Evolutionary conservation across 1,140 invertebrate genomes (phyloP).

Genomic region (Caenorhabditis brenneri): DNA sequence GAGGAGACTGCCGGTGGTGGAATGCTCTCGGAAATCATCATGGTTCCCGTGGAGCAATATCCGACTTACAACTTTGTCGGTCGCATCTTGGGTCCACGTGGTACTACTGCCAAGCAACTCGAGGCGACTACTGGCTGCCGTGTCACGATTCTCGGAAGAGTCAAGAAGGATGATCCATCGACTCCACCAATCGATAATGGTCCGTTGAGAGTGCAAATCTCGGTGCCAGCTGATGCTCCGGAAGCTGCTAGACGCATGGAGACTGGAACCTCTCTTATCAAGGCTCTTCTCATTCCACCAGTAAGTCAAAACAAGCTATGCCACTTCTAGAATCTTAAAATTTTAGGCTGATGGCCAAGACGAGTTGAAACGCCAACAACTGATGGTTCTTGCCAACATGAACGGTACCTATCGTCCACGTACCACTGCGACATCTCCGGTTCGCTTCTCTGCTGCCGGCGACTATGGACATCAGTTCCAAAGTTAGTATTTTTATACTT

Average conservation of each 20-base stretch:
- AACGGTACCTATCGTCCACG: constrained; percentile 88
- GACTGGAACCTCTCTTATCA: not conserved
- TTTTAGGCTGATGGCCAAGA: constrained; percentile 83
- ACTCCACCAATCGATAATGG: not conserved
- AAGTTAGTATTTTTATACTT: not conserved
- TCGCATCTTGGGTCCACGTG: constrained; percentile 94
- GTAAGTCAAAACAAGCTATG: constrained; percentile 72
- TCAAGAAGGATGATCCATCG: not conserved
- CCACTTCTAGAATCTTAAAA: not conserved
- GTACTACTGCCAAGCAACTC: constrained; percentile 99
- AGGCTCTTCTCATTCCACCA: not conserved
- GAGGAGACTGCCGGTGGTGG: not conserved
- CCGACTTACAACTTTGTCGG: constrained; percentile 93
- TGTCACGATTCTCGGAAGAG: constrained; percentile 97
- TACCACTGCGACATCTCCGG: not conserved
- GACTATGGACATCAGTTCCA: constrained; percentile 16
- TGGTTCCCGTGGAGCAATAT: not conserved
- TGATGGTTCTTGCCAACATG: constrained; percentile 99
- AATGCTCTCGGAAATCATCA: not conserved
- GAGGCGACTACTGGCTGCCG: constrained; percentile 99
- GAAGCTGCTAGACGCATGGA: constrained; percentile 85
- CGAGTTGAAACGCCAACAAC: constrained; percentile 96
- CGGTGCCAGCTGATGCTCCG: not conserved
- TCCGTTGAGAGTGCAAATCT: not conserved
- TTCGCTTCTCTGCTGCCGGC: not conserved